Conservation (phyloP, 1,140 invertebrate genomes). For the Parasteatoda tepidariorum region DNA sequence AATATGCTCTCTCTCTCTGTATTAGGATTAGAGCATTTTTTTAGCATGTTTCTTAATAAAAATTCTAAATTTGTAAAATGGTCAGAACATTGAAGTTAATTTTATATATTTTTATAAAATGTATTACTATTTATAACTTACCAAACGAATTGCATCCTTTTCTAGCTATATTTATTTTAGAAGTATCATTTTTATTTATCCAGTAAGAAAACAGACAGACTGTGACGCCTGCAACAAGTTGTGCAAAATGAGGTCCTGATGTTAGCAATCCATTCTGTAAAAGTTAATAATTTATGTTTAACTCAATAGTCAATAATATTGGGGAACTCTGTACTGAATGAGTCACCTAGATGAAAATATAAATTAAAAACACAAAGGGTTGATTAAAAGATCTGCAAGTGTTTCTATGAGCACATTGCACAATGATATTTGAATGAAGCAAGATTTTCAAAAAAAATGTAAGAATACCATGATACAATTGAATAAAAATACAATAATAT, state of each 20-base stretch:
- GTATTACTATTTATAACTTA: background rate
- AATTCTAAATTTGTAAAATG: background rate
- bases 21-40: background rate
- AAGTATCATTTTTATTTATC: background rate
- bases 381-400: background rate
- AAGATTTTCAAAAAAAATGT: background rate
- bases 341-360: background rate
- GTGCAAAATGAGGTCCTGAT: background rate
- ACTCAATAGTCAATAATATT: background rate
- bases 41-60: background rate
- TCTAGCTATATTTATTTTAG: slow-evolving; percentile 2
- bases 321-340: background rate
- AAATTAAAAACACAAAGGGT: background rate
- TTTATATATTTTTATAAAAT: background rate
- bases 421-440: background rate
- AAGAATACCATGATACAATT: background rate
- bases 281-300: background rate
- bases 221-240: slow-evolving; percentile 12
- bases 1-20: background rate
- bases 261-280: slow-evolving; percentile 26
- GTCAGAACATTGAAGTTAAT: background rate
- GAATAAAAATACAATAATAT: no score
- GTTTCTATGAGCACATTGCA: background rate
- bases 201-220: slow-evolving; percentile 30
- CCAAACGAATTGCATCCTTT: slow-evolving; percentile 49